Evolutionary conservation across 1,140 invertebrate genomes (phyloP).

Genomic region (Hetaerina americana): DNA sequence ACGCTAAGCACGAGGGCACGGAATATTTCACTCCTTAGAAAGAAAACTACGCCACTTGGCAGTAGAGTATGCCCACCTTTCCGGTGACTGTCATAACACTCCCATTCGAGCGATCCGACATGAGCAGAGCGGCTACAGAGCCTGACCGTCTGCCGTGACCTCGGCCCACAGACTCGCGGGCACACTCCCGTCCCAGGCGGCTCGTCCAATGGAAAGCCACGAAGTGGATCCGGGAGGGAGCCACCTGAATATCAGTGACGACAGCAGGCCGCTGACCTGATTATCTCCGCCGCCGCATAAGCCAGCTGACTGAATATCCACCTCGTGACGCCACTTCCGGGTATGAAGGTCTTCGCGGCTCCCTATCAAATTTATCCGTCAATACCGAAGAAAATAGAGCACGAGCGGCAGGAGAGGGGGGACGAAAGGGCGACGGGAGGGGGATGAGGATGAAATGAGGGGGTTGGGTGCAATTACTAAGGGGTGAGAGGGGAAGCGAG

Average conservation of each 20-base stretch:
- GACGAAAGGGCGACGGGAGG: neutral
- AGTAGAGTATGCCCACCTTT: neutral
- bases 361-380: neutral
- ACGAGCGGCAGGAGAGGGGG: neutral
- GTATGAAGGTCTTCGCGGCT: slow-evolving; percentile 2
- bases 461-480: neutral
- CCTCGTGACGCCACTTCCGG: slow-evolving; percentile 3
- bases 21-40: too few relatives aligned
- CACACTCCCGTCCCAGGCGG: neutral
- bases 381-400: neutral
- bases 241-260: neutral
- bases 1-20: too few relatives aligned
- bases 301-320: slow-evolving; percentile 2
- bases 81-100: neutral
- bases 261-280: slow-evolving; percentile 4
- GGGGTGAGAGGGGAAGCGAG: too few relatives aligned
- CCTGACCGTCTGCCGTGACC: neutral
- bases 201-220: neutral
- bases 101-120: neutral
- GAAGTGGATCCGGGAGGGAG: slow-evolving; percentile 3
- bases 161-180: neutral
- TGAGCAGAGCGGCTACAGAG: neutral
- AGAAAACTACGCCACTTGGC: too few relatives aligned
- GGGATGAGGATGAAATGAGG: neutral
- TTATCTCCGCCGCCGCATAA: neutral